These are phyloP conservation scores for Ivindomyrus marchei DNA, from an alignment of 2,113 vertebrate species.

Conservation along the genomic window DNA sequence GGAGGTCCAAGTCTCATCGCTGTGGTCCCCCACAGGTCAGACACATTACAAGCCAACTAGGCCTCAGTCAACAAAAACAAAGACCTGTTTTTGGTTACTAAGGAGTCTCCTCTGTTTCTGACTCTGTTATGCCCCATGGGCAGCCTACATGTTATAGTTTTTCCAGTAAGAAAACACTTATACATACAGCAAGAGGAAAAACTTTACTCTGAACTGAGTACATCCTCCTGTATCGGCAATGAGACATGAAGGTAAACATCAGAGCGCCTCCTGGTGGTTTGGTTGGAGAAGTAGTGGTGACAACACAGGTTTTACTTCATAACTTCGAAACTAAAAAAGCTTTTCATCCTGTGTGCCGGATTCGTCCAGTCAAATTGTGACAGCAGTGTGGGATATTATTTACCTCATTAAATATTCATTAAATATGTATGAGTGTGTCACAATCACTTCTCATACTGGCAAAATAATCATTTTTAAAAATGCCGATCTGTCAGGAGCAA, in stretches of 20 bases:
- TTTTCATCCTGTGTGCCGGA: constrained; percentile 34
- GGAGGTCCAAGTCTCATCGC: background rate
- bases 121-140: background rate
- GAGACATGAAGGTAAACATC: background rate
- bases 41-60: background rate
- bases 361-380: constrained; percentile 18
- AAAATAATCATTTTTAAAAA: background rate
- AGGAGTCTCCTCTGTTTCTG: background rate
- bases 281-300: background rate
- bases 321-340: constrained; percentile 37
- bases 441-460: constrained; percentile 20
- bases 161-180: background rate
- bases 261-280: background rate
- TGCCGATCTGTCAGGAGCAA: too few relatives aligned
- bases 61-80: background rate
- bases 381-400: constrained; percentile 43
- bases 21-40: background rate
- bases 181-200: background rate
- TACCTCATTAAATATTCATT: constrained; percentile 40
- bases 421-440: constrained; percentile 37
- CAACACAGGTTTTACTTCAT: background rate
- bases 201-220: background rate
- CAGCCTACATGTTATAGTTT: background rate
- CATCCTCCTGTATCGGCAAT: background rate
- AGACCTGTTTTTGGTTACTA: background rate